Evolutionary conservation across 2,888 invertebrate species (phyloP).

Genomic region (Agrochola circellaris): DNA sequence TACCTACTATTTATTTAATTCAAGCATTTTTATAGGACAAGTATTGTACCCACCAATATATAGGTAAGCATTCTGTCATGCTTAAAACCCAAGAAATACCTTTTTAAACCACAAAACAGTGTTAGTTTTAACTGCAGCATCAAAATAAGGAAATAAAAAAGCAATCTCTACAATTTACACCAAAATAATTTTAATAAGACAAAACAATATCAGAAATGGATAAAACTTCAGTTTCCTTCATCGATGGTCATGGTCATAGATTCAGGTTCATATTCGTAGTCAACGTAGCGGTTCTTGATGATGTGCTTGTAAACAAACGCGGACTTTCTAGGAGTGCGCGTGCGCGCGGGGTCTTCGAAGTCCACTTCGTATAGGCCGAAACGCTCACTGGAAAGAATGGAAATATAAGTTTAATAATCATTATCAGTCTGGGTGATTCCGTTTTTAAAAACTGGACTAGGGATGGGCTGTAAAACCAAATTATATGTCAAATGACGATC

Average conservation of each 20-base stretch:
- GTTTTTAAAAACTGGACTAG: background rate
- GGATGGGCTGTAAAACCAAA: background rate
- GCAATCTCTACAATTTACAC: background rate
- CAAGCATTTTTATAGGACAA: background rate
- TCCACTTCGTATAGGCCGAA: slow-evolving; percentile 93
- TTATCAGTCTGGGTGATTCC: background rate
- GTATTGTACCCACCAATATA: background rate
- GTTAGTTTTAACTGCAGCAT: background rate
- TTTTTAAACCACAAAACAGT: background rate
- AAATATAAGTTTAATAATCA: background rate
- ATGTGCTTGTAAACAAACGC: slow-evolving; percentile 90
- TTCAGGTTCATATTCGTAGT: slow-evolving; percentile 78
- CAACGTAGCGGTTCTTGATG: slow-evolving; percentile 84
- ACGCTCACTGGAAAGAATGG: slow-evolving; percentile 87
- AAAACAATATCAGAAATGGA: background rate
- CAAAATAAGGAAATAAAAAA: background rate
- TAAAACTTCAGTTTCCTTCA: slow-evolving; percentile 46
- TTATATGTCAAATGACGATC: background rate
- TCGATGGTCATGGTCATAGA: slow-evolving; percentile 79
- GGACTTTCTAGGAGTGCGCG: slow-evolving; percentile 92
- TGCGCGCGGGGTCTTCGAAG: slow-evolving; percentile 91
- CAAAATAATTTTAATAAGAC: slow-evolving; percentile 21
- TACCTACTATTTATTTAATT: background rate
- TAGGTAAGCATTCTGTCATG: background rate
- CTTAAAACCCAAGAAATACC: background rate